phyloP scores from a whole-genome alignment of 2,797 vertebrate species.

The Falco rusticolus region DNA sequence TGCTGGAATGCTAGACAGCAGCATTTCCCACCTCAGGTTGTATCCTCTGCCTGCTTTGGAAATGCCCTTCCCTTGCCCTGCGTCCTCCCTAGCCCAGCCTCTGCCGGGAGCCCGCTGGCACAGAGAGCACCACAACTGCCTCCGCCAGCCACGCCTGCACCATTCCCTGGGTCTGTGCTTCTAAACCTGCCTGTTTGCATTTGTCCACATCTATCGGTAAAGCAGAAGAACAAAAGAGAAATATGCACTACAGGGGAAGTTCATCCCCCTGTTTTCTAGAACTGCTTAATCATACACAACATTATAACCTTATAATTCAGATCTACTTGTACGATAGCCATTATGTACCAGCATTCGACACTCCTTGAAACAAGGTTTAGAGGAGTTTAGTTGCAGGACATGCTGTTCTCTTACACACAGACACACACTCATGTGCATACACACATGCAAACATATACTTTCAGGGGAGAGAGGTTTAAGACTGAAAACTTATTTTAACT shows the following conservation, averaged over 20 bases:
- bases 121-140: rapidly evolving
- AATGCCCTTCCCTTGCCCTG: not conserved
- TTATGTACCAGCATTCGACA: not conserved
- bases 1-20: not conserved
- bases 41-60: not conserved
- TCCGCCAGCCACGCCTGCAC: not conserved
- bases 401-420: not conserved
- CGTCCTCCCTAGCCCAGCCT: not conserved
- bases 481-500: slow-evolving; percentile 59
- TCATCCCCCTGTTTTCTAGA: slow-evolving; percentile 29
- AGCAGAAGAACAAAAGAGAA: not conserved
- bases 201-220: not conserved
- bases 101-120: not conserved
- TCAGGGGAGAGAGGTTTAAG: slow-evolving; percentile 21
- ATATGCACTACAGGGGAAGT: not conserved
- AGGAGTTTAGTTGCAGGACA: slow-evolving; percentile 31
- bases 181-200: rapidly evolving
- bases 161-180: not conserved
- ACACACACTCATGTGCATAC: rapidly evolving
- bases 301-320: not conserved
- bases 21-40: not conserved
- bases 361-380: slow-evolving; percentile 54
- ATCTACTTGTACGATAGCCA: not conserved
- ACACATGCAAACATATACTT: not conserved
- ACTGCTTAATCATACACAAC: not conserved